Evolutionary conservation across 1,140 invertebrate species (phyloP).

Genomic region (Euura saliciscinereae): DNA sequence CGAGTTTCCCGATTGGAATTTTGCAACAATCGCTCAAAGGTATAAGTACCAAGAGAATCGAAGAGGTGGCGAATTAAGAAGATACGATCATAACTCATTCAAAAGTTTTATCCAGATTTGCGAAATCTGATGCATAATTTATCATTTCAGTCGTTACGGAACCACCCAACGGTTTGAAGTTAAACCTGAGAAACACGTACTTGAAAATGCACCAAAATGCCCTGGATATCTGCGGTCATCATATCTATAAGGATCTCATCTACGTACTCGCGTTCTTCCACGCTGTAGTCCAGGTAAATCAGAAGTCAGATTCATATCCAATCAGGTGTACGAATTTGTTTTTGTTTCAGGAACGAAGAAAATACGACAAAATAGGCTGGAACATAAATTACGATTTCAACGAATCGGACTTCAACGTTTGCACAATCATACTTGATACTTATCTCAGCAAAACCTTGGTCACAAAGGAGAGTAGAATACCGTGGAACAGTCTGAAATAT

Average conservation of each 20-base stretch:
- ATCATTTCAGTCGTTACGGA: conserved; percentile 78
- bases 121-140: conserved; percentile 19
- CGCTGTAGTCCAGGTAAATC: conserved; percentile 78
- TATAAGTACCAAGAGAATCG: conserved; percentile 36
- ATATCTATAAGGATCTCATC: conserved; percentile 76
- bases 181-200: conserved; percentile 89
- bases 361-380: conserved; percentile 93
- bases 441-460: conserved; percentile 76
- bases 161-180: conserved; percentile 86
- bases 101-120: conserved; percentile 12
- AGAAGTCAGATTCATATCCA: conserved; percentile 9
- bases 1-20: conserved; percentile 86
- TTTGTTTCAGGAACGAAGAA: conserved; percentile 75
- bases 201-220: conserved; percentile 77
- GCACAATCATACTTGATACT: conserved; percentile 80
- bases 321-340: background rate
- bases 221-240: conserved; percentile 75
- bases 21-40: conserved; percentile 85
- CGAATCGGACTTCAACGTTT: conserved; percentile 89
- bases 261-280: conserved; percentile 91
- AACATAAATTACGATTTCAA: conserved; percentile 93
- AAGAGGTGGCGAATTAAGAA: background rate
- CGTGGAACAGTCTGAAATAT: conserved; percentile 90
- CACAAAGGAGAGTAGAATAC: conserved; percentile 68
- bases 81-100: conserved; percentile 15